phyloP scores from a whole-genome alignment of 1,140 invertebrate species.

The Daktulosphaira vitifoliae region DNA sequence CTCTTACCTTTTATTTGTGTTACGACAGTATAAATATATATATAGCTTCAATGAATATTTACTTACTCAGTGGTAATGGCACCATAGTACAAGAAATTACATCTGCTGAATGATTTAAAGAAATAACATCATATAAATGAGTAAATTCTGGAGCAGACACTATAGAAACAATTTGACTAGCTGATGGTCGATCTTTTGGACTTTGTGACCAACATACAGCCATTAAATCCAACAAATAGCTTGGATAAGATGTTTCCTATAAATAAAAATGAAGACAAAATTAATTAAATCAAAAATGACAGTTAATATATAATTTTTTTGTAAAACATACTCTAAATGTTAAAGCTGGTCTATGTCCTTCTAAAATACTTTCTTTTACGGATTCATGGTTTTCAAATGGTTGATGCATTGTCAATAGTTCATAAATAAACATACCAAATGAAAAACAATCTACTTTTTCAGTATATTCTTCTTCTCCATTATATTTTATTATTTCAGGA shows the following conservation, averaged over 20 bases:
- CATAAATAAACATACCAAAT: conserved; percentile 99
- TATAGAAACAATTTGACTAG: conserved; percentile 86
- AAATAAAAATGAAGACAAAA: conserved; percentile 4
- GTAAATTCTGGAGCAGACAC: conserved; percentile 86
- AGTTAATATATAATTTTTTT: background rate
- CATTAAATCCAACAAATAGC: conserved; percentile 89
- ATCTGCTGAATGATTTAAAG: conserved; percentile 52
- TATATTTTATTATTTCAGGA: conserved; percentile 94
- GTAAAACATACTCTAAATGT: conserved; percentile 61
- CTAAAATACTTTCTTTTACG: conserved; percentile 90
- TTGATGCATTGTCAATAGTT: conserved; percentile 83
- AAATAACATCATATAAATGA: conserved; percentile 72
- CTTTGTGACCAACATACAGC: conserved; percentile 88
- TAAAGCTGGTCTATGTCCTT: conserved; percentile 82
- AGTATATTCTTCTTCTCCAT: conserved; percentile 97
- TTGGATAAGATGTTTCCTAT: conserved; percentile 69
- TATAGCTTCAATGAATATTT: no score
- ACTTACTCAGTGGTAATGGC: conserved; percentile 21
- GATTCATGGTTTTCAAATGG: conserved; percentile 93
- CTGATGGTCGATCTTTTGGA: conserved; percentile 76
- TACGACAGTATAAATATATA: no score
- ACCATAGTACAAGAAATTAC: conserved; percentile 46
- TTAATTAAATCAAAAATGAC: background rate
- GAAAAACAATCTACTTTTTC: conserved; percentile 98
- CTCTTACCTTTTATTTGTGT: no score